Conservation (phyloP, 2,888 invertebrate genomes). For the Macroteleia sp. region DNA sequence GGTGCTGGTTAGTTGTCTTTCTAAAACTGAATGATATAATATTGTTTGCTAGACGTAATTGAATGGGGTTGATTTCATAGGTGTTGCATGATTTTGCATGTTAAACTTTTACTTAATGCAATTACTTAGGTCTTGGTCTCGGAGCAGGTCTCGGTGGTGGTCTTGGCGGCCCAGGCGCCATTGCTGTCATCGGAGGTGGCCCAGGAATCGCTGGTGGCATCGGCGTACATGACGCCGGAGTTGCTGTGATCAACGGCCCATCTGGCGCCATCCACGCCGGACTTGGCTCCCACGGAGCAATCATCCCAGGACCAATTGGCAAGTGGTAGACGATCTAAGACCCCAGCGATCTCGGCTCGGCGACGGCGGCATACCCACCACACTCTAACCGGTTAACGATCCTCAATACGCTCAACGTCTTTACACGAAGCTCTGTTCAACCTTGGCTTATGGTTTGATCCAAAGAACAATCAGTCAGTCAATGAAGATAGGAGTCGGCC, state of each 20-base stretch:
- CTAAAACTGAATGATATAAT: too few relatives aligned
- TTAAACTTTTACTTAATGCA: background rate
- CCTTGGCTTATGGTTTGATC: conserved; percentile 73
- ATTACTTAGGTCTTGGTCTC: conserved; percentile 59
- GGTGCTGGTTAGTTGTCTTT: conserved; percentile 44
- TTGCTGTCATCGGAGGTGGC: conserved; percentile 81
- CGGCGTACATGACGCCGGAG: conserved; percentile 83
- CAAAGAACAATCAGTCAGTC: conserved; percentile 61
- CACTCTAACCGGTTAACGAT: conserved; percentile 82
- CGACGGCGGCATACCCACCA: conserved; percentile 84
- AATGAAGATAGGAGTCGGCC: conserved; percentile 69
- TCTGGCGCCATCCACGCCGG: conserved; percentile 84
- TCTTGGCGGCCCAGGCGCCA: conserved; percentile 77
- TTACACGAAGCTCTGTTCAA: conserved; percentile 77
- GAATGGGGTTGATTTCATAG: too few relatives aligned
- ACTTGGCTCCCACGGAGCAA: conserved; percentile 83
- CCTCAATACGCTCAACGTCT: conserved; percentile 81
- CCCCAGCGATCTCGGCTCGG: conserved; percentile 84
- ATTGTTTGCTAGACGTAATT: too few relatives aligned
- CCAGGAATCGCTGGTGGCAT: conserved; percentile 80
- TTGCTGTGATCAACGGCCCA: conserved; percentile 84
- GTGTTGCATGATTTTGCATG: too few relatives aligned
- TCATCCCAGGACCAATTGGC: conserved; percentile 81
- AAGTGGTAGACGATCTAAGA: conserved; percentile 82
- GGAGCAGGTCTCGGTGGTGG: conserved; percentile 70